Percentiles rank a stretch among this genome's conserved stretches.
These are phyloP conservation scores for Furnarius figulus DNA, from an alignment of 2,113 vertebrate species.

Conservation along the genomic window DNA sequence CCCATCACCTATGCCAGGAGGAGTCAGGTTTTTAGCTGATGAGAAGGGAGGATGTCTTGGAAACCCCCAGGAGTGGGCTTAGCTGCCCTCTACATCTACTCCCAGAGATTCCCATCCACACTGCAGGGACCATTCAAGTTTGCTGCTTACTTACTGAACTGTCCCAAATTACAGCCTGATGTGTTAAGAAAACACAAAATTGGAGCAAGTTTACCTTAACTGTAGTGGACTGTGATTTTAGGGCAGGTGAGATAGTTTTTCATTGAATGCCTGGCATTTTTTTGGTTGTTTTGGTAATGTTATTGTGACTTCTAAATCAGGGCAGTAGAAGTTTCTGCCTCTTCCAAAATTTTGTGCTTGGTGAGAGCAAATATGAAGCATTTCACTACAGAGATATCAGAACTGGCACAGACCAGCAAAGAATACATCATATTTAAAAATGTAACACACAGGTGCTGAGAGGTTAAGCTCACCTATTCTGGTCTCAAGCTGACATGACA, in stretches of 20 bases:
- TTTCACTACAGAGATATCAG: not conserved
- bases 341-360: not conserved
- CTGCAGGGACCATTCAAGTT: not conserved
- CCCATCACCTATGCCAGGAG: not conserved
- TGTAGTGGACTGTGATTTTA: not conserved
- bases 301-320: not conserved
- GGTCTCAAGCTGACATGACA: slow-evolving; percentile 1
- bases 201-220: not conserved
- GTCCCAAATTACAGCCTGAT: not conserved
- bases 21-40: not conserved
- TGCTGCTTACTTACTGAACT: not conserved
- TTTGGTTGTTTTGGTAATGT: not conserved
- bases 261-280: not conserved
- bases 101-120: not conserved
- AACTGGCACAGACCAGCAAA: not conserved
- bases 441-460: not conserved
- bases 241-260: not conserved
- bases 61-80: not conserved
- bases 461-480: slow-evolving; percentile 23
- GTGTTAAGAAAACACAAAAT: not conserved
- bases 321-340: not conserved
- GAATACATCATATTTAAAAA: not conserved
- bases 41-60: not conserved
- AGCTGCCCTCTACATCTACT: not conserved
- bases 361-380: not conserved